Percentiles rank a stretch among this genome's conserved stretches.
Conservation (phyloP, 2,888 invertebrate genomes). For the Troides helena region DNA sequence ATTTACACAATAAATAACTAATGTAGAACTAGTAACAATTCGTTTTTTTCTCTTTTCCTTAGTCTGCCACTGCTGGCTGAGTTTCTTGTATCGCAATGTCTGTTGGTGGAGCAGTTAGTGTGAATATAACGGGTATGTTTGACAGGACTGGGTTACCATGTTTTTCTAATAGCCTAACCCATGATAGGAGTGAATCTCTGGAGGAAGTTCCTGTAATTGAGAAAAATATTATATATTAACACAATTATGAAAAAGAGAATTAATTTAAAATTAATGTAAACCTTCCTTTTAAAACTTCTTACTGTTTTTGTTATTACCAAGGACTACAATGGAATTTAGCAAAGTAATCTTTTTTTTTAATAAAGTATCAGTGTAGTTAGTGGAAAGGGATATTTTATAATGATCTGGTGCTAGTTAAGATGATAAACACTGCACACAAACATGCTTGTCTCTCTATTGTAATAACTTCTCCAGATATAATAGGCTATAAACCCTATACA, state of each 20-base stretch:
- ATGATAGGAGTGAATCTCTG: slow-evolving; percentile 94
- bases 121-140: slow-evolving; percentile 91
- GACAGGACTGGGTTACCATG: slow-evolving; percentile 86
- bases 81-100: slow-evolving; percentile 62
- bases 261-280: not conserved
- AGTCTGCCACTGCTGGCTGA: slow-evolving; percentile 46
- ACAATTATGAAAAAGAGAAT: not conserved
- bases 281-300: not conserved
- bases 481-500: too few species aligned
- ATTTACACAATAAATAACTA: slow-evolving; percentile 20
- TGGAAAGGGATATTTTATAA: too few species aligned
- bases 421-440: too few species aligned
- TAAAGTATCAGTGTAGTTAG: too few species aligned
- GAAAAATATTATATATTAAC: not conserved
- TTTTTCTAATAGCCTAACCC: slow-evolving; percentile 90
- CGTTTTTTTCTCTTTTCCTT: slow-evolving; percentile 34
- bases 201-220: slow-evolving; percentile 86
- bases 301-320: too few species aligned
- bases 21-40: slow-evolving; percentile 1
- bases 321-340: too few species aligned
- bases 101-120: slow-evolving; percentile 83
- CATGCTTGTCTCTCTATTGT: too few species aligned
- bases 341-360: too few species aligned
- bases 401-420: too few species aligned
- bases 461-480: too few species aligned